Evolutionary conservation across 2,888 invertebrate species (phyloP).

Genomic region (Panzeria rudis): DNA sequence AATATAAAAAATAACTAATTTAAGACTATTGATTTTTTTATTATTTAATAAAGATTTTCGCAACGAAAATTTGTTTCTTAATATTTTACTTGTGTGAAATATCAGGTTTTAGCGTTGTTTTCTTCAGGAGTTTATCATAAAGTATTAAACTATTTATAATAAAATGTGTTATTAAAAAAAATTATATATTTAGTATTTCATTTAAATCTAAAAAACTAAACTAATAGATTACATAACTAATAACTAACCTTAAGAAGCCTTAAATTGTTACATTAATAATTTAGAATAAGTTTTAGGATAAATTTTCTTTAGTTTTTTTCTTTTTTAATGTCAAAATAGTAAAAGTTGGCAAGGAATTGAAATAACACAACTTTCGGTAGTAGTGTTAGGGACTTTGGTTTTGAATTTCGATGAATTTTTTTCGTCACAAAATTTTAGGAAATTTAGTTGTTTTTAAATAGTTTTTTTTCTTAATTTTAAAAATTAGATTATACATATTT

Average conservation of each 20-base stretch:
- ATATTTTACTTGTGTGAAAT: slow-evolving; percentile 14
- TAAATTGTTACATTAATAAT: slow-evolving; percentile 43
- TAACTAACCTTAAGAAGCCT: slow-evolving; percentile 70
- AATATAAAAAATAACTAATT: slow-evolving; percentile 54
- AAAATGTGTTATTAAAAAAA: neutral
- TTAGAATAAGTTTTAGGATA: slow-evolving; percentile 33
- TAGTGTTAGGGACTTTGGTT: slow-evolving; percentile 17
- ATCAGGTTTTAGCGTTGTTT: slow-evolving; percentile 47
- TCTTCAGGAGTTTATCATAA: neutral
- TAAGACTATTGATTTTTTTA: slow-evolving; percentile 22
- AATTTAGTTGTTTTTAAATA: slow-evolving; percentile 26
- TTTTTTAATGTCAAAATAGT: slow-evolving; percentile 31
- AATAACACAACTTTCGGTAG: slow-evolving; percentile 43
- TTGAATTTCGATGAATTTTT: slow-evolving; percentile 38
- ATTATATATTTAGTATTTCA: neutral
- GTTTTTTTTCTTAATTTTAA: neutral
- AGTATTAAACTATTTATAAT: slow-evolving; percentile 4
- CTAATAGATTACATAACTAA: slow-evolving; percentile 67
- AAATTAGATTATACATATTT: neutral
- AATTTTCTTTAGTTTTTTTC: neutral
- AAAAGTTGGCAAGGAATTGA: slow-evolving; percentile 14
- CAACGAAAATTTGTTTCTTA: neutral
- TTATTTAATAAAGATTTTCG: neutral
- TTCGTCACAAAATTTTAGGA: slow-evolving; percentile 39
- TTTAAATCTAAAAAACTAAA: slow-evolving; percentile 46